These are phyloP conservation scores for Germaria angustata DNA, from an alignment of 2,888 invertebrate genomes.

Conservation along the genomic window DNA sequence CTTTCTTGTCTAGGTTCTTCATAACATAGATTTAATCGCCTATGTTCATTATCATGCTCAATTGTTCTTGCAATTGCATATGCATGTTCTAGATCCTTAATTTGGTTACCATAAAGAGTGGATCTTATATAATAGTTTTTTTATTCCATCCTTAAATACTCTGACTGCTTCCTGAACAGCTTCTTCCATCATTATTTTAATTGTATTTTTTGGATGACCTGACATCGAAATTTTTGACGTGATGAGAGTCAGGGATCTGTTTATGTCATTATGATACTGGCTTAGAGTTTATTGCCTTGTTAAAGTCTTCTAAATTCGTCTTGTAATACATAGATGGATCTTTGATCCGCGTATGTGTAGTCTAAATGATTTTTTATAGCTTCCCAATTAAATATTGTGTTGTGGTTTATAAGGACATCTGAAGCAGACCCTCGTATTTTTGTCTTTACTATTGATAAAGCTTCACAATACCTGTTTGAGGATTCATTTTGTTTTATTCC, in stretches of 20 bases:
- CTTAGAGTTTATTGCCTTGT: constrained; percentile 8
- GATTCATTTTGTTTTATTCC: not conserved
- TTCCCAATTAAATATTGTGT: constrained; percentile 10
- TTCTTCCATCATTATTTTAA: constrained; percentile 8
- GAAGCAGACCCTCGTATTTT: not conserved
- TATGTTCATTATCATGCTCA: not conserved
- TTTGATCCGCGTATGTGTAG: constrained; percentile 5
- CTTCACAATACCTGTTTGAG: constrained; percentile 2
- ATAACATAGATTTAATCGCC: not conserved
- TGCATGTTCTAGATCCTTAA: constrained; percentile 1
- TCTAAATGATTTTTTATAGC: constrained; percentile 12
- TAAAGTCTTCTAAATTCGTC: constrained; percentile 14
- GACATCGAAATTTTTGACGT: not conserved
- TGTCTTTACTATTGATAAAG: not conserved
- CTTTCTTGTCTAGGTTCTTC: constrained; percentile 3
- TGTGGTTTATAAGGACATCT: not conserved
- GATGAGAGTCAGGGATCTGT: not conserved
- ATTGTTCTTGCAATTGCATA: not conserved
- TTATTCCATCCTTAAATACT: not conserved
- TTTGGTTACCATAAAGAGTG: constrained; percentile 6
- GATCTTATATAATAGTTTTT: constrained; percentile 4
- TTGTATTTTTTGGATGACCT: not conserved
- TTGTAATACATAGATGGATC: constrained; percentile 12
- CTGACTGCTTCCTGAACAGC: constrained; percentile 15
- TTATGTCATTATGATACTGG: constrained; percentile 3